Percentiles rank a stretch among this genome's conserved stretches.
Conservation (phyloP, 2,113 vertebrate species). For the Camelus dromedarius region DNA sequence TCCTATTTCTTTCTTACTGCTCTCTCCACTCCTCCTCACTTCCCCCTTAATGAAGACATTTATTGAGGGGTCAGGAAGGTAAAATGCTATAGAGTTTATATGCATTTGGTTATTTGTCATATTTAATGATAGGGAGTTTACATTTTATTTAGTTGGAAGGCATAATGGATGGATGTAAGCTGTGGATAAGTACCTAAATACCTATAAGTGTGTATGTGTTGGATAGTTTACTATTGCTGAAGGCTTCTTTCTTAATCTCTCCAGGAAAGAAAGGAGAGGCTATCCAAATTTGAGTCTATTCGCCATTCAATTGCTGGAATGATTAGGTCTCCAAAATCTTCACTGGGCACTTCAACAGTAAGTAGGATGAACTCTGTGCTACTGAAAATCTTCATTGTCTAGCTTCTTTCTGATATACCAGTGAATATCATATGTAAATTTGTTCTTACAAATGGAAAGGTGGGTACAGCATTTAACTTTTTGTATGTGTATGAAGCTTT, state of each 20-base stretch:
- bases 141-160: conserved; percentile 53
- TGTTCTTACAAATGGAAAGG: not conserved
- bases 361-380: conserved; percentile 81
- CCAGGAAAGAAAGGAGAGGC: conserved; percentile 96
- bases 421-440: not conserved
- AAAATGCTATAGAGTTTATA: not conserved
- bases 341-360: conserved; percentile 94
- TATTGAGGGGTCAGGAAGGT: not conserved
- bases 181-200: not conserved
- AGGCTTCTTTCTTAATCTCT: conserved; percentile 62
- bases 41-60: not conserved
- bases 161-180: not conserved
- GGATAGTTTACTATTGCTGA: not conserved
- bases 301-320: conserved; percentile 97
- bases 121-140: not conserved
- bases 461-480: not conserved
- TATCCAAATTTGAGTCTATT: conserved; percentile 97
- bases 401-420: not conserved
- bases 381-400: conserved; percentile 9
- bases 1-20: not conserved
- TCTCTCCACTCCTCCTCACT: not conserved
- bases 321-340: conserved; percentile 95
- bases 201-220: not conserved
- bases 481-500: not conserved
- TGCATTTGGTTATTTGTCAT: not conserved